Percentiles rank a stretch among this genome's conserved stretches.
Conservation (phyloP, 1,140 invertebrate species). For the Apis cerana region DNA sequence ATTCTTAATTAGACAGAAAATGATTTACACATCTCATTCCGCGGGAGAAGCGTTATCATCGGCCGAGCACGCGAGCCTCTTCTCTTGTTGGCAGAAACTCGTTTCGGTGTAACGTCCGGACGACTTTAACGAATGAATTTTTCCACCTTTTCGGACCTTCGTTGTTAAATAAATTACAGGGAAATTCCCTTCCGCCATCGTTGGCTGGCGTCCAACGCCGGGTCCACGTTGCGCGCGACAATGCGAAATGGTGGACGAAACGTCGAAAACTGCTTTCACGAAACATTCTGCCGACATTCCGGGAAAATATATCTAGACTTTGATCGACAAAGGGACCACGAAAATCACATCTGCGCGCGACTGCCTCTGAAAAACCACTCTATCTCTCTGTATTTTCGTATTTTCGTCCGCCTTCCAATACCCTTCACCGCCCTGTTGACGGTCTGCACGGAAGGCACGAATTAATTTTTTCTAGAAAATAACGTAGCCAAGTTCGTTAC, state of each 20-base stretch:
- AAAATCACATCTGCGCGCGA: constrained; percentile 22
- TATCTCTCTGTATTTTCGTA: not conserved
- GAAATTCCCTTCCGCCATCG: constrained; percentile 23
- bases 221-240: constrained; percentile 13
- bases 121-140: constrained; percentile 50
- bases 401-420: not conserved
- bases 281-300: constrained; percentile 28
- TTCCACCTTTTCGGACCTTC: constrained; percentile 9
- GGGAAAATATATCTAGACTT: constrained; percentile 8
- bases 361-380: constrained; percentile 8
- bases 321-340: constrained; percentile 36
- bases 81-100: not conserved
- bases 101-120: not conserved
- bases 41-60: not conserved
- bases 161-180: constrained; percentile 50
- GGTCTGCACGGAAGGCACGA: not conserved
- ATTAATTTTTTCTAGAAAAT: not conserved
- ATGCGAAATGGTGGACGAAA: constrained; percentile 38
- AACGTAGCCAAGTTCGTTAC: too few species aligned
- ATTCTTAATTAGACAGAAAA: too few species aligned
- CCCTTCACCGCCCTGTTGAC: not conserved
- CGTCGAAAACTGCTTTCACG: constrained; percentile 43
- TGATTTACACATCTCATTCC: too few species aligned
- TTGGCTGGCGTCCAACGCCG: constrained; percentile 35
- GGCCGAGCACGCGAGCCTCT: not conserved